Evolutionary conservation across 1,140 invertebrate species (phyloP).

Genomic region (Papilio machaon): DNA sequence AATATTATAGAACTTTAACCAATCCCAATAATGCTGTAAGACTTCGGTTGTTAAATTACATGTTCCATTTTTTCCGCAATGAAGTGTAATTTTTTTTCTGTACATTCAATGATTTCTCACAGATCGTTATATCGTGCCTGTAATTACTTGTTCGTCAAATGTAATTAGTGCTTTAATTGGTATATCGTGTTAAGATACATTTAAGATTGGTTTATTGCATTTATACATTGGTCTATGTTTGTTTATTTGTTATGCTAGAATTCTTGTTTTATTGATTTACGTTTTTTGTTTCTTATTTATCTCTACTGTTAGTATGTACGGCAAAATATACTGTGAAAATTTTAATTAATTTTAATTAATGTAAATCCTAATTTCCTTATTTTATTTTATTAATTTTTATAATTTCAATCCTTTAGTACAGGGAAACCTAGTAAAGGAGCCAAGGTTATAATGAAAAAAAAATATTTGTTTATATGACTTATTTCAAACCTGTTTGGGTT

Average conservation of each 20-base stretch:
- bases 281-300: neutral
- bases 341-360: neutral
- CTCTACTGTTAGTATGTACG: neutral
- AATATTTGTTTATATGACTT: no score
- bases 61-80: neutral
- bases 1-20: neutral
- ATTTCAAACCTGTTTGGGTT: no score
- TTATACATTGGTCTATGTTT: slow-evolving; percentile 5
- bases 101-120: neutral
- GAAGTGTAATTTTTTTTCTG: neutral
- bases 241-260: neutral
- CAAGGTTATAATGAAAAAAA: no score
- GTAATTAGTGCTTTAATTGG: slow-evolving; percentile 6
- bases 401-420: no score
- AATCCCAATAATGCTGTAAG: neutral
- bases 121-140: neutral
- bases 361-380: no score
- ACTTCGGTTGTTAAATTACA: neutral
- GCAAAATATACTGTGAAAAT: no score
- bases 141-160: neutral
- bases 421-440: no score
- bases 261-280: neutral
- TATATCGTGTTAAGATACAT: slow-evolving; percentile 6
- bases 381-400: no score
- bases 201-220: slow-evolving; percentile 22